phyloP scores from a whole-genome alignment of 2,888 invertebrate genomes.

The Blera fallax region DNA sequence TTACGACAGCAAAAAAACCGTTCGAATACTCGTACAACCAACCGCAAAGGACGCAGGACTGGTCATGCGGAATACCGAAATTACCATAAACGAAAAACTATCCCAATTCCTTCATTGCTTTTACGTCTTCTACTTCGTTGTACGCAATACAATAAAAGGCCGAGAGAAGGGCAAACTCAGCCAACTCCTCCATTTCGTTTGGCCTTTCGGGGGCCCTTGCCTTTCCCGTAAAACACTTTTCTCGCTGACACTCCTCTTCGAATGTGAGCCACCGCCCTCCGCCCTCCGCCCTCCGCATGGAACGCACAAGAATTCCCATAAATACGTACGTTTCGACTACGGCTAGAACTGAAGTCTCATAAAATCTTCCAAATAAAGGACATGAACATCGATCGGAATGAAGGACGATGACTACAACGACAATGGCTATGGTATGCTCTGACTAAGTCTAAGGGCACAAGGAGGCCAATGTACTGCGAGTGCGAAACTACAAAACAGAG shows the following conservation, averaged over 20 bases:
- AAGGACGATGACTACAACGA: constrained; percentile 2
- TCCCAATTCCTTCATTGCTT: not conserved
- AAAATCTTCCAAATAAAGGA: constrained; percentile 54
- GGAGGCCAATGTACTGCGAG: constrained; percentile 34
- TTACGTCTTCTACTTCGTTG: not conserved
- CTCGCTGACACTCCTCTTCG: not conserved
- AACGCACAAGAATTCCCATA: constrained; percentile 57
- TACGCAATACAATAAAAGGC: constrained; percentile 1
- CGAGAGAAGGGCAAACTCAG: not conserved
- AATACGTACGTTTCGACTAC: constrained; percentile 47
- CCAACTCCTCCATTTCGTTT: not conserved
- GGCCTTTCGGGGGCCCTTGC: no score
- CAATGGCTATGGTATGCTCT: not conserved
- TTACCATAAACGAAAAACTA: constrained; percentile 52
- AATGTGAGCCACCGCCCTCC: no score
- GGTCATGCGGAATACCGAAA: constrained; percentile 57
- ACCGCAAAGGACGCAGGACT: constrained; percentile 37
- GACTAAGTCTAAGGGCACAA: not conserved
- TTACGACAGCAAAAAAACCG: constrained; percentile 51
- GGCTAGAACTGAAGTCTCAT: constrained; percentile 47
- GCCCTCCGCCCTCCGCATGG: not conserved
- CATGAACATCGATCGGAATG: constrained; percentile 49
- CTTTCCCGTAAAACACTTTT: no score
- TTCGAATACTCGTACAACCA: constrained; percentile 3
- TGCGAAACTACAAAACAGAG: not conserved